Percentiles rank a stretch among this genome's conserved stretches.
Evolutionary conservation across 2,113 vertebrate species (phyloP).

Genomic region (Cochlearius cochlearius): DNA sequence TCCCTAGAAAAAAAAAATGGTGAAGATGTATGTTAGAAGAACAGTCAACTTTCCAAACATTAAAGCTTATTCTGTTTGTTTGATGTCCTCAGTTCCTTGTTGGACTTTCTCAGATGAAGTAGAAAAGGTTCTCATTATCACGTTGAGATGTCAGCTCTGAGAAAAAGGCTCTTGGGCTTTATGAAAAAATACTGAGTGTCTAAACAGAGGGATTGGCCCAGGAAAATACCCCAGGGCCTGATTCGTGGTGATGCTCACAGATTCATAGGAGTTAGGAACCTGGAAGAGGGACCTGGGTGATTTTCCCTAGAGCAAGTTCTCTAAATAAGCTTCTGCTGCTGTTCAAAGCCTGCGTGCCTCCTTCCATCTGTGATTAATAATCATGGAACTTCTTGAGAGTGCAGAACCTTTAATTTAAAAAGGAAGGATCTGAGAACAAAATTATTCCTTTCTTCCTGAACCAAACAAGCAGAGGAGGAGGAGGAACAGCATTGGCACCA

Average conservation of each 20-base stretch:
- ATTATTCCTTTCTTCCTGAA: neutral
- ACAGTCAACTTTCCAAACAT: neutral
- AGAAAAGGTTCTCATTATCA: neutral
- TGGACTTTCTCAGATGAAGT: neutral
- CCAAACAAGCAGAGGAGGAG: neutral
- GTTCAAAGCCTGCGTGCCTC: neutral
- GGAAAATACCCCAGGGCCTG: neutral
- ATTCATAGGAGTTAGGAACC: neutral
- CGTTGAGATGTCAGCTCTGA: neutral
- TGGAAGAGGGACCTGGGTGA: neutral
- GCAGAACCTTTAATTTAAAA: neutral
- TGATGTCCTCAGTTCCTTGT: neutral
- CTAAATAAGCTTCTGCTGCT: neutral
- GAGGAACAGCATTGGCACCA: neutral
- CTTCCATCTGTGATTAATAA: neutral
- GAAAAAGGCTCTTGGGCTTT: neutral
- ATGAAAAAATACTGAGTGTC: neutral
- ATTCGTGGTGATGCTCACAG: neutral
- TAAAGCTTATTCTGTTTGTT: slow-evolving; percentile 14
- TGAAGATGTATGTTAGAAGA: neutral
- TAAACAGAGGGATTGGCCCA: neutral
- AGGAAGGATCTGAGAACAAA: neutral
- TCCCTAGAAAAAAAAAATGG: neutral
- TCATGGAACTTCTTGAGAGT: neutral
- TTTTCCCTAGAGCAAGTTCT: neutral